Evolutionary conservation across 2,797 vertebrate genomes (phyloP).

Genomic region (Phrynocephalus vlangalii): DNA sequence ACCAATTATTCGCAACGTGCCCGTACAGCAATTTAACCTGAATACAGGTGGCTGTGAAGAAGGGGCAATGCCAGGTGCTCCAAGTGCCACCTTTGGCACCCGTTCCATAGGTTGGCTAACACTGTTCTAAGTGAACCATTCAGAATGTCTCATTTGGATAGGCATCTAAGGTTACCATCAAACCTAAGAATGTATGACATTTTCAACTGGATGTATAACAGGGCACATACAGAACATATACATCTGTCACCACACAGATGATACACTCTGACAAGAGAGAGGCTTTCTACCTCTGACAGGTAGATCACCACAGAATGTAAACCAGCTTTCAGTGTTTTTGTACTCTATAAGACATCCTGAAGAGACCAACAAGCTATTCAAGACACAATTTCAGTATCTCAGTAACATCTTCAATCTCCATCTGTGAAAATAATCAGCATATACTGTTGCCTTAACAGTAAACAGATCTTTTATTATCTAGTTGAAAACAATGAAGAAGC

Average conservation of each 20-base stretch:
- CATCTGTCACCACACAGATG: not conserved
- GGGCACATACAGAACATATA: not conserved
- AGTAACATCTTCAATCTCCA: constrained; percentile 22
- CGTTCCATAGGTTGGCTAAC: too few relatives aligned
- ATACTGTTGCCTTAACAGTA: not conserved
- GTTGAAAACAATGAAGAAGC: not conserved
- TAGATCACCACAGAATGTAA: constrained; percentile 2
- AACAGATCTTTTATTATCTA: not conserved
- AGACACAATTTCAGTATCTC: not conserved
- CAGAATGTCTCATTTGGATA: not conserved
- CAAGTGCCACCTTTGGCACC: too few relatives aligned
- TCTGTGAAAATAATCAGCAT: constrained; percentile 8
- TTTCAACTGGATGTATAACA: not conserved
- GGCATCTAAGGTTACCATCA: not conserved
- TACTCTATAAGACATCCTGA: not conserved
- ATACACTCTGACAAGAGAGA: not conserved
- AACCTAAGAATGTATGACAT: not conserved
- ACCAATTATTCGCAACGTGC: too few relatives aligned
- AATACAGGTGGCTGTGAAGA: too few relatives aligned
- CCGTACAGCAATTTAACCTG: too few relatives aligned
- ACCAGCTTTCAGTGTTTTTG: not conserved
- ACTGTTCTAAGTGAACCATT: not conserved
- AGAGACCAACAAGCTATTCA: constrained; percentile 19
- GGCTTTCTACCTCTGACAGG: not conserved
- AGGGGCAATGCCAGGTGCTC: too few relatives aligned